These are phyloP conservation scores for Chloromyia formosa DNA, from an alignment of 2,888 invertebrate genomes.

Conservation along the genomic window DNA sequence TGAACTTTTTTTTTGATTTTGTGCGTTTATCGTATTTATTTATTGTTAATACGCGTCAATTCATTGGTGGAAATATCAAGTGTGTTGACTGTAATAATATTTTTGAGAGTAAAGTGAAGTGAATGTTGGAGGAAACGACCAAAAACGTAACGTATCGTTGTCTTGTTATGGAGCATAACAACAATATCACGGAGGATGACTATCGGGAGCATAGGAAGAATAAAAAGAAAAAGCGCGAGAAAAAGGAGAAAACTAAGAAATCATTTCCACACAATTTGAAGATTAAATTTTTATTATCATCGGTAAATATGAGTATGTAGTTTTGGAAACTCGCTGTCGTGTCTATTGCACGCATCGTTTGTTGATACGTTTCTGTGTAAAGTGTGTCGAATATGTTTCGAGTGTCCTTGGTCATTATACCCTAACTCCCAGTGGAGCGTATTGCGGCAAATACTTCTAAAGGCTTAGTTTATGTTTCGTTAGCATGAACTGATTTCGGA, in stretches of 20 bases:
- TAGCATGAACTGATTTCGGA: too few relatives aligned
- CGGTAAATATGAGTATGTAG: conserved; percentile 31
- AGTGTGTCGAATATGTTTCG: too few relatives aligned
- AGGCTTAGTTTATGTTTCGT: too few relatives aligned
- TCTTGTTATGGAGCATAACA: conserved; percentile 55
- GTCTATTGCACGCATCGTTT: too few relatives aligned
- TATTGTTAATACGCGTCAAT: neutral
- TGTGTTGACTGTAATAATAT: conserved; percentile 17
- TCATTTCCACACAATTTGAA: conserved; percentile 64
- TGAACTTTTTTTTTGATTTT: neutral
- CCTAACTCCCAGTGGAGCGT: too few relatives aligned
- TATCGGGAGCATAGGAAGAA: conserved; percentile 61
- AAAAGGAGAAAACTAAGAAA: conserved; percentile 56
- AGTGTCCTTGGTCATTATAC: too few relatives aligned
- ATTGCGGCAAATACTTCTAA: too few relatives aligned
- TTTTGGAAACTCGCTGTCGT: neutral
- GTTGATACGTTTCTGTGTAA: too few relatives aligned
- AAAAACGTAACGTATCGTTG: conserved; percentile 29
- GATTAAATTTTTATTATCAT: conserved; percentile 61
- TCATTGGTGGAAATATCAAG: neutral
- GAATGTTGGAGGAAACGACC: conserved; percentile 26
- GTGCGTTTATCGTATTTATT: neutral
- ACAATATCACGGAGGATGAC: conserved; percentile 59
- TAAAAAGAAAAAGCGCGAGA: conserved; percentile 63
- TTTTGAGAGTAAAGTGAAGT: conserved; percentile 9